Evolutionary conservation across 2,797 vertebrate genomes (phyloP), one percentile per base, ranked within the genome.

Genomic region (Sebastes umbrosus): DNA sequence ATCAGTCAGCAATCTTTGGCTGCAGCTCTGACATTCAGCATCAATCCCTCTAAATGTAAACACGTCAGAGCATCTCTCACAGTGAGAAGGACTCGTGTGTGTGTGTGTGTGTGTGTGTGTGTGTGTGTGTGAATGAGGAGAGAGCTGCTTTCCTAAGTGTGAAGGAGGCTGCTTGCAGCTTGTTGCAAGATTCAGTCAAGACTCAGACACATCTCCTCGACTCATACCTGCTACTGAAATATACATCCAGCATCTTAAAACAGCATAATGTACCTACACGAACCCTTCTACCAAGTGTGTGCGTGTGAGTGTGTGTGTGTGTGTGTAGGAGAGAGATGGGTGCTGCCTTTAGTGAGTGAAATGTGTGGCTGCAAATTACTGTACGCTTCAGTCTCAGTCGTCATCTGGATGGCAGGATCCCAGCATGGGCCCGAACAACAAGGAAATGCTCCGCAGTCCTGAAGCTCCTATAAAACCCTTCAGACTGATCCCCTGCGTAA

Each of bases 321-420:
- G 75, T 27, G 58, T 18, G 79, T 24, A n/a, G 36, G 71, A 25
- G 59, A 67, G 75, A 65, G 25, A 80, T 31, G 29, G 70, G 54
- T 62, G 79, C 64, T 85, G 79, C 52, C 82, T 74, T 77, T 22
- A 63, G 82, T 13, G 62, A 72, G 79, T 50, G n/a, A 89, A 86
- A 88, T 68, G 82, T 88, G 88, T 46, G 62, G 82, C 86, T 87
- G 59, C 75, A 90, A 83, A 88, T 86, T 55, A 86, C 77, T 84
- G 74, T 77, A 83, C 73, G 71, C 88, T 80, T 80, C 32, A 65
- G 85, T 85, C 88, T 88, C 58, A 5, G 81, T 86, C 90, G 36
- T 94, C 92, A 92, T 93, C 93, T 93, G 86, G 90, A 91, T 86
- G 84, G 91, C 91, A 91, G 91, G 57, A 92, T 89, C 92, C 84